Evolutionary conservation across 1,140 invertebrate genomes (phyloP).

Genomic region (Leptinotarsa lineolata): DNA sequence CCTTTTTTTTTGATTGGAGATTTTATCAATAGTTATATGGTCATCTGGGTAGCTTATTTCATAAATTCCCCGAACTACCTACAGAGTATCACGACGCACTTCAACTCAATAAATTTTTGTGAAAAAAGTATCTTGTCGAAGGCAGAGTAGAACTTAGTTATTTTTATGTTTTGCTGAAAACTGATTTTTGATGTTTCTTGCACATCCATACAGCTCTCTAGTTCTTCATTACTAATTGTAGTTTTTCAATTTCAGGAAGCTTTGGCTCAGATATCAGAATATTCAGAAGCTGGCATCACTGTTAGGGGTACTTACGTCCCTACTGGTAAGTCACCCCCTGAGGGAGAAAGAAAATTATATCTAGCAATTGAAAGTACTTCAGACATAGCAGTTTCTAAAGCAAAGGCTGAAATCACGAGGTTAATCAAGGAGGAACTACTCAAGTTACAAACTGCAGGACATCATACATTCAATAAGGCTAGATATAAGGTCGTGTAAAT

Average conservation of each 20-base stretch:
- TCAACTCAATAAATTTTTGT: too few relatives aligned
- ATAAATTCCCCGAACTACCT: too few relatives aligned
- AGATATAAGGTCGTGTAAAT: slow-evolving; percentile 92
- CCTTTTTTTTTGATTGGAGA: too few relatives aligned
- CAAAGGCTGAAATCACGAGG: slow-evolving; percentile 96
- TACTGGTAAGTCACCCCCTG: slow-evolving; percentile 84
- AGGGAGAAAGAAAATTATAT: slow-evolving; percentile 96
- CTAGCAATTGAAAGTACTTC: slow-evolving; percentile 98
- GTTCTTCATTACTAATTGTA: too few relatives aligned
- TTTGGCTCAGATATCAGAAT: slow-evolving; percentile 96
- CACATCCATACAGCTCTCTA: too few relatives aligned
- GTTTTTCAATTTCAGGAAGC: slow-evolving; percentile 69
- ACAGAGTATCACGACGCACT: too few relatives aligned
- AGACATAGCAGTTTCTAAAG: slow-evolving; percentile 95
- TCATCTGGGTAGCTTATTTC: too few relatives aligned
- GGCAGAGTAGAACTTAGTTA: too few relatives aligned
- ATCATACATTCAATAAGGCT: slow-evolving; percentile 87
- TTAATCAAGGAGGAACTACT: slow-evolving; percentile 97
- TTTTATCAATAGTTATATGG: too few relatives aligned
- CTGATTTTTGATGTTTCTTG: too few relatives aligned
- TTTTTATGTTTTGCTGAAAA: too few relatives aligned
- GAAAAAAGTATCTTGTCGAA: too few relatives aligned
- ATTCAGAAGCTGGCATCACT: slow-evolving; percentile 97
- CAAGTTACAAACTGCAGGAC: slow-evolving; percentile 85
- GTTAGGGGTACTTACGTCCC: slow-evolving; percentile 97